phyloP scores from a whole-genome alignment of 1,140 invertebrate genomes.

The Hestina assimilis region DNA sequence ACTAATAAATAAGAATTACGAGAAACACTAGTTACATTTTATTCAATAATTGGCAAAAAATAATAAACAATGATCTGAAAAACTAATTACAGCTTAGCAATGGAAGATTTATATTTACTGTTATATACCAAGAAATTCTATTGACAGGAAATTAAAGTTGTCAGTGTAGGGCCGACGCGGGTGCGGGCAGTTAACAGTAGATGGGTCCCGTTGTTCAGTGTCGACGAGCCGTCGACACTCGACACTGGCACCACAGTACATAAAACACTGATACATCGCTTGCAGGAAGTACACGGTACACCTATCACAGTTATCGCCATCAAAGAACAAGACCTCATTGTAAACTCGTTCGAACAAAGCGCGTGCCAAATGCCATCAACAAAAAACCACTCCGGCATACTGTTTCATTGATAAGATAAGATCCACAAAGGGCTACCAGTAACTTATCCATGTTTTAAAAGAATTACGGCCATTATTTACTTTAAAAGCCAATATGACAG shows the following conservation, averaged over 20 bases:
- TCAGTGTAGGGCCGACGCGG: conserved; percentile 32
- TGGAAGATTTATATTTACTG: conserved; percentile 31
- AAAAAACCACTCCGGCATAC: conserved; percentile 43
- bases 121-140: conserved; percentile 45
- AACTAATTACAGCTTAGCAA: conserved; percentile 22
- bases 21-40: not conserved
- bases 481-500: conserved; percentile 49
- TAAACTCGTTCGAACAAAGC: conserved; percentile 39
- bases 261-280: conserved; percentile 30
- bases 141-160: conserved; percentile 55
- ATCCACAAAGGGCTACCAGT: conserved; percentile 48
- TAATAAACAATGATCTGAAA: conserved; percentile 5
- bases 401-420: conserved; percentile 57
- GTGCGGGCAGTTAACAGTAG: conserved; percentile 37
- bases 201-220: conserved; percentile 35
- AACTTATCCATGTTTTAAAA: conserved; percentile 40
- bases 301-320: conserved; percentile 29
- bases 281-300: conserved; percentile 30
- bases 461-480: conserved; percentile 51
- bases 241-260: conserved; percentile 33
- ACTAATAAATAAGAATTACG: not conserved
- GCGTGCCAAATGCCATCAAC: conserved; percentile 44
- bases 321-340: conserved; percentile 31
- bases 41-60: not conserved
- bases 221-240: conserved; percentile 13